Conservation (phyloP, 1,140 invertebrate species). For the Drosophila erecta region DNA sequence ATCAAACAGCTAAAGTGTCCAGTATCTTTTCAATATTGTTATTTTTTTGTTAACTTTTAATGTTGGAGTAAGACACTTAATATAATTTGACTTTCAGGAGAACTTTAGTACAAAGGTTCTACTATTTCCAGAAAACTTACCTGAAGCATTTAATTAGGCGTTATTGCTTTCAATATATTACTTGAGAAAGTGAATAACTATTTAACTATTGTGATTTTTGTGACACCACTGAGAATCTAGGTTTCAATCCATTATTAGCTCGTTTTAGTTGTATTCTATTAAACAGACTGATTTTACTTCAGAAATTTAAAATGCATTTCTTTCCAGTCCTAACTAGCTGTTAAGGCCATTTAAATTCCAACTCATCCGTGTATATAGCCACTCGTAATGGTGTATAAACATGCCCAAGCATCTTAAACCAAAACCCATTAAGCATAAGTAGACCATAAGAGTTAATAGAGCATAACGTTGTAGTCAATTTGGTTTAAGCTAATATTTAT, state of each 20-base stretch:
- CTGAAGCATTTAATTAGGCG: not conserved
- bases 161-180: no score
- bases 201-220: not conserved
- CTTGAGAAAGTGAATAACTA: no score
- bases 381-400: constrained; percentile 33
- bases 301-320: constrained; percentile 46
- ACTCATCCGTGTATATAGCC: constrained; percentile 33
- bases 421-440: constrained; percentile 58
- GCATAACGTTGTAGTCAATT: constrained; percentile 77
- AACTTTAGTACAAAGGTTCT: not conserved
- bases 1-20: not conserved
- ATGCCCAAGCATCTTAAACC: constrained; percentile 62
- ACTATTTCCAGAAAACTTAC: not conserved
- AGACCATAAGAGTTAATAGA: constrained; percentile 68
- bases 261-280: constrained; percentile 45
- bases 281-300: constrained; percentile 64
- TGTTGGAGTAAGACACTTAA: no score
- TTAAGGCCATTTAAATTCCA: constrained; percentile 53
- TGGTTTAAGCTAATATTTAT: constrained; percentile 79
- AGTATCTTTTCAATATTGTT: not conserved
- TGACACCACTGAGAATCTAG: not conserved
- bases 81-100: not conserved
- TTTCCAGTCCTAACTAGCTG: constrained; percentile 39
- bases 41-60: not conserved
- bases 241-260: constrained; percentile 21